Conservation (phyloP, 2,888 invertebrate genomes). For the Cryptocheilus praepositus region DNA sequence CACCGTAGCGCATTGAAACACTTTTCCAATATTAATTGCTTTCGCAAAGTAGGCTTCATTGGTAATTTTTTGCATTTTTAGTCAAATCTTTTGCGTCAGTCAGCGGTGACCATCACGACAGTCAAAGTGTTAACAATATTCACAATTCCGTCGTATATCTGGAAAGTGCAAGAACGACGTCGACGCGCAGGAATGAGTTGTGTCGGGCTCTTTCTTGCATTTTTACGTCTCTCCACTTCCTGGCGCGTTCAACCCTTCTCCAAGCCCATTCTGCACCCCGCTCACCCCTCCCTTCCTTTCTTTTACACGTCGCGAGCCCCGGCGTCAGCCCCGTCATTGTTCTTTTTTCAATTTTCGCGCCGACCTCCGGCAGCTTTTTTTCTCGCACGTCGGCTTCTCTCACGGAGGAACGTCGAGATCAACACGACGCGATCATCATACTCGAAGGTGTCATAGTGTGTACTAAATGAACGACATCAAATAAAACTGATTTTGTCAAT, state of each 20-base stretch:
- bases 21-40: no score
- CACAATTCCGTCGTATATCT: no score
- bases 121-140: no score
- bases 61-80: no score
- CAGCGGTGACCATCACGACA: no score
- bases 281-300: conserved; percentile 2
- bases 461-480: no score
- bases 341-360: conserved; percentile 44
- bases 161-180: background rate
- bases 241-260: conserved; percentile 6
- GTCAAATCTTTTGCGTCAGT: no score
- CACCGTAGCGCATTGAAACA: no score
- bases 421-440: no score
- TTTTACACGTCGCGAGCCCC: conserved; percentile 3
- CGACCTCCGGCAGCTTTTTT: conserved; percentile 24
- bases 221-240: background rate
- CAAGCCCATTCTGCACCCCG: background rate
- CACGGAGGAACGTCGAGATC: background rate
- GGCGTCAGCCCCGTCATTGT: conserved; percentile 25
- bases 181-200: background rate
- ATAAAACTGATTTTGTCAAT: no score
- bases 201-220: background rate
- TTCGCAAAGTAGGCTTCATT: no score
- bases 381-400: conserved; percentile 11
- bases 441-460: no score